Evolutionary conservation across 1,140 invertebrate genomes (phyloP).

Genomic region (Orussus abietinus): DNA sequence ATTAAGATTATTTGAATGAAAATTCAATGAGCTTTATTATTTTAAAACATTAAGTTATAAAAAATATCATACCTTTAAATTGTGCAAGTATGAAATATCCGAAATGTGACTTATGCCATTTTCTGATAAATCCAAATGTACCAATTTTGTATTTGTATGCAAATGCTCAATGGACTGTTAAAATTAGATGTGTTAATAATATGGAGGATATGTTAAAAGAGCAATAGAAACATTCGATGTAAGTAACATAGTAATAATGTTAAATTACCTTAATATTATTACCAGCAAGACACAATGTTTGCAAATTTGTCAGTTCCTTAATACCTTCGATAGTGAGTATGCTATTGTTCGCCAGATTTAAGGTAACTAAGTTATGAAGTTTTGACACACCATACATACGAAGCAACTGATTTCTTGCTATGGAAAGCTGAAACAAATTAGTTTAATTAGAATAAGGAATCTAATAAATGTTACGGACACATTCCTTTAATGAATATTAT

Average conservation of each 20-base stretch:
- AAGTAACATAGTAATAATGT: conserved; percentile 6
- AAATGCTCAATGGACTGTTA: conserved; percentile 79
- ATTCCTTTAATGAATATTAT: conserved; percentile 2
- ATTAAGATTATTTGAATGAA: conserved; percentile 14
- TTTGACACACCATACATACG: conserved; percentile 83
- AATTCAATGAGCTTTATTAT: conserved; percentile 14
- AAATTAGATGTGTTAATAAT: conserved; percentile 9
- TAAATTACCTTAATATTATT: conserved; percentile 67
- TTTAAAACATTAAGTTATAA: conserved; percentile 13
- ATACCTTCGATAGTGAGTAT: conserved; percentile 86
- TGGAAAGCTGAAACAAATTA: conserved; percentile 66
- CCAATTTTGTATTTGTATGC: conserved; percentile 73
- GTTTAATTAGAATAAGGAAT: conserved; percentile 9
- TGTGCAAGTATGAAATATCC: conserved; percentile 77
- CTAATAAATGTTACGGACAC: conserved; percentile 2
- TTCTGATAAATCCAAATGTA: conserved; percentile 82
- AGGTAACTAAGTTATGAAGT: conserved; percentile 70
- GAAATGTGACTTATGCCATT: conserved; percentile 81
- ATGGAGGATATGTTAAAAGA: neutral
- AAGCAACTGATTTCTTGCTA: conserved; percentile 77
- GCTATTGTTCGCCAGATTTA: conserved; percentile 83
- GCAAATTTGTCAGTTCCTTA: conserved; percentile 75
- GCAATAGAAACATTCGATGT: conserved; percentile 1
- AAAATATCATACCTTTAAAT: conserved; percentile 64
- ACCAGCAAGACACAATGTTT: conserved; percentile 69